Conservation (phyloP, 2,888 invertebrate species). For the Xylocampa areola region DNA sequence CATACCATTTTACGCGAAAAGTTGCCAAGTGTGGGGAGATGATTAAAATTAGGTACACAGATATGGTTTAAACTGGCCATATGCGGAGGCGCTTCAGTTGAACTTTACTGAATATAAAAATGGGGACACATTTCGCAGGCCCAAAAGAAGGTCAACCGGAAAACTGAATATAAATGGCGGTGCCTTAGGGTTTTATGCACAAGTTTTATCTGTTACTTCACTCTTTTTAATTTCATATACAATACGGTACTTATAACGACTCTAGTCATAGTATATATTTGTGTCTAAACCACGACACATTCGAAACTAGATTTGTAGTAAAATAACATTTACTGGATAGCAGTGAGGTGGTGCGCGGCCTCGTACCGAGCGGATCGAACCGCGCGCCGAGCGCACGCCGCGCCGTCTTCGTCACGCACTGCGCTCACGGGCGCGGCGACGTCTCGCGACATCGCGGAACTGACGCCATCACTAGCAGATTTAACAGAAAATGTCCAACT, state of each 20-base stretch:
- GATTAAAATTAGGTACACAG: constrained; percentile 33
- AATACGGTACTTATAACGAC: not conserved
- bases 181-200: not conserved
- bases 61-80: not conserved
- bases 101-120: not conserved
- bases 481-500: not conserved
- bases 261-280: too few relatives aligned
- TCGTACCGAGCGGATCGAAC: not conserved
- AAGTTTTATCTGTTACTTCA: not conserved
- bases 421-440: not conserved
- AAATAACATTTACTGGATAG: not conserved
- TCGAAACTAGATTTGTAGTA: too few relatives aligned
- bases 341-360: not conserved
- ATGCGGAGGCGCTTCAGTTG: not conserved
- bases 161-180: not conserved
- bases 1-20: constrained; percentile 44
- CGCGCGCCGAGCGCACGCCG: not conserved
- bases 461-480: constrained; percentile 1
- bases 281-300: too few relatives aligned
- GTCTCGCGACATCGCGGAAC: not conserved
- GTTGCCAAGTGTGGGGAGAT: constrained; percentile 30
- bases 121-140: not conserved
- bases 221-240: not conserved
- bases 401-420: not conserved
- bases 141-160: constrained; percentile 2